phyloP scores from a whole-genome alignment of 2,888 invertebrate genomes.

The Isoperla grammatica region DNA sequence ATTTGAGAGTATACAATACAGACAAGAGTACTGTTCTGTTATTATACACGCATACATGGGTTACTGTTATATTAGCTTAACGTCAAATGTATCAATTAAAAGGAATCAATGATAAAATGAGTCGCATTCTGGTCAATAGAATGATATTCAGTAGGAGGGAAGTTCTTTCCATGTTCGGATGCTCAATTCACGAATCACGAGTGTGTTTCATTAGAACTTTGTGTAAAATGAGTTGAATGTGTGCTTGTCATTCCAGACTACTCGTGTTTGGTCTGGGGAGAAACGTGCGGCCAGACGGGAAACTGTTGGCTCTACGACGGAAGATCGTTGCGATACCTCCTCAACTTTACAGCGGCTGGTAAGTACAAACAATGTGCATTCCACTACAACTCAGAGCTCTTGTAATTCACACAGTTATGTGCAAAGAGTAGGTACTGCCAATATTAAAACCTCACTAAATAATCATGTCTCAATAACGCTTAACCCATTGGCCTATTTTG shows the following conservation, averaged over 20 bases:
- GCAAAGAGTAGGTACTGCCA: too few relatives aligned
- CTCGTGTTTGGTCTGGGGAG: constrained; percentile 45
- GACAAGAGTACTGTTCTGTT: too few relatives aligned
- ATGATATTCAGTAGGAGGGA: neutral
- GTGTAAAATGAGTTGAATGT: neutral
- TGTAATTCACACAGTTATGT: too few relatives aligned
- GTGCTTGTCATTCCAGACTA: constrained; percentile 36
- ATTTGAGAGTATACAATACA: too few relatives aligned
- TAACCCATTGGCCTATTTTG: too few relatives aligned
- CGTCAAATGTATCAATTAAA: too few relatives aligned
- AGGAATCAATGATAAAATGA: neutral
- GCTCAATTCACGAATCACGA: neutral
- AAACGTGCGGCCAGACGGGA: constrained; percentile 41
- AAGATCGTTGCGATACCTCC: constrained; percentile 37
- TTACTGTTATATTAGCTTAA: too few relatives aligned
- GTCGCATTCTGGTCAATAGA: neutral
- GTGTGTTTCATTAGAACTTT: neutral
- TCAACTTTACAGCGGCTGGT: constrained; percentile 39
- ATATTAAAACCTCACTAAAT: too few relatives aligned
- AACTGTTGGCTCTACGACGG: constrained; percentile 46
- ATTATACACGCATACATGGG: too few relatives aligned
- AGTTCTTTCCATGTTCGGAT: neutral
- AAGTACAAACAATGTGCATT: constrained; percentile 24
- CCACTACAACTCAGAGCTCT: neutral
- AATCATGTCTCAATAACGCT: too few relatives aligned